phyloP scores from a whole-genome alignment of 2,888 invertebrate genomes.

The Cheiracanthium punctorium region DNA sequence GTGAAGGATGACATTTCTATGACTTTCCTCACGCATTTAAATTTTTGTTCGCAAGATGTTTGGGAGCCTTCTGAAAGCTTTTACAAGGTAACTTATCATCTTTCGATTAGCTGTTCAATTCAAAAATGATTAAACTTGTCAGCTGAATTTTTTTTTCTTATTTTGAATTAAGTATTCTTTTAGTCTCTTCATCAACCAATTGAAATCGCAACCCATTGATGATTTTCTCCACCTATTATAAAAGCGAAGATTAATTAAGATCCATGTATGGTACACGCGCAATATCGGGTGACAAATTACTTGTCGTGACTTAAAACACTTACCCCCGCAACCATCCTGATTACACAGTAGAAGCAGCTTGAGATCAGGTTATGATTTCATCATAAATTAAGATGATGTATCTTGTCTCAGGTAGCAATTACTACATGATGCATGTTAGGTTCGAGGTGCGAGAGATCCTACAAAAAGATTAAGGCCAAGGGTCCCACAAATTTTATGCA shows the following conservation, averaged over 20 bases:
- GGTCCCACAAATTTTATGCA: background rate
- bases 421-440: slow-evolving; percentile 27
- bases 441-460: slow-evolving; percentile 26
- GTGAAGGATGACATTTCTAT: no score
- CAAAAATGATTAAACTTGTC: no score
- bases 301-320: slow-evolving; percentile 16
- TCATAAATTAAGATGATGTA: slow-evolving; percentile 37
- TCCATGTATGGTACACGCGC: slow-evolving; percentile 6
- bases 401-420: slow-evolving; percentile 34
- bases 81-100: no score
- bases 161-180: background rate
- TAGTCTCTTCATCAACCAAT: background rate
- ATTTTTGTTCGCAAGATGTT: no score
- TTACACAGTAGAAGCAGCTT: slow-evolving; percentile 26
- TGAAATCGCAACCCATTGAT: background rate
- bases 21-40: no score
- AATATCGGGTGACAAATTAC: slow-evolving; percentile 27
- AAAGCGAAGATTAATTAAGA: slow-evolving; percentile 34
- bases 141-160: no score
- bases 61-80: no score
- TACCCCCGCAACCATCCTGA: slow-evolving; percentile 5
- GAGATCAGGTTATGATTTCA: slow-evolving; percentile 34
- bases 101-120: no score
- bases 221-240: slow-evolving; percentile 9
- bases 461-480: slow-evolving; percentile 12